Conservation (phyloP, 64 coral and sea anemone species). For the Astreopora myriophthalma region DNA sequence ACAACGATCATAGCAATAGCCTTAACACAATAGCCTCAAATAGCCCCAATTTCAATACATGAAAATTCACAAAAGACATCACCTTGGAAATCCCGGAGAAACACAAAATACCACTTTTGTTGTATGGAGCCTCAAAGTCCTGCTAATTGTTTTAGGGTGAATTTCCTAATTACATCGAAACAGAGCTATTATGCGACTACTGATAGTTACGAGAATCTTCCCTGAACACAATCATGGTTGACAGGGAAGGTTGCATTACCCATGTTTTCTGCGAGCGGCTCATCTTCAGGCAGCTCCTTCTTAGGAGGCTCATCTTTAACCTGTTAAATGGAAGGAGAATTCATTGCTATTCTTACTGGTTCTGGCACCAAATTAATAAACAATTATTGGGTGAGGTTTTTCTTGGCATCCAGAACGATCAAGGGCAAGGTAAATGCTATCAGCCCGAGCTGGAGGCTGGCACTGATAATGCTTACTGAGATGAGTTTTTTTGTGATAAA, state of each 20-base stretch:
- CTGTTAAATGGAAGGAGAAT: background rate
- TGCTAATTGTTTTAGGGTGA: background rate
- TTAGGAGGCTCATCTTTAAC: slow-evolving; percentile 20
- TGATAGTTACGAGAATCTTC: background rate
- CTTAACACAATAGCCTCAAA: too few species aligned
- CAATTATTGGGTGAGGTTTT: too few species aligned
- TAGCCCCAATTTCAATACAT: too few species aligned
- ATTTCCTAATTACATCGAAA: background rate
- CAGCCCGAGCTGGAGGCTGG: too few species aligned
- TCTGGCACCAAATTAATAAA: too few species aligned
- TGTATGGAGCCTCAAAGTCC: background rate
- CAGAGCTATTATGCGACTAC: background rate
- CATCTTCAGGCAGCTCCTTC: slow-evolving; percentile 21
- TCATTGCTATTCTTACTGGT: background rate
- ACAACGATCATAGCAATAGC: too few species aligned
- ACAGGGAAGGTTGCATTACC: slow-evolving; percentile 24
- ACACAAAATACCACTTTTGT: background rate
- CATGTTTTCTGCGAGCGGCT: slow-evolving; percentile 74
- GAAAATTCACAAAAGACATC: too few species aligned
- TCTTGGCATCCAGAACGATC: too few species aligned
- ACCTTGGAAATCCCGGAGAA: too few species aligned
- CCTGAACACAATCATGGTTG: background rate
- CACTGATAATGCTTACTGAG: too few species aligned
- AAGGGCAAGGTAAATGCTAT: too few species aligned
- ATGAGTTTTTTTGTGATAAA: too few species aligned